Conservation (phyloP, 2,113 vertebrate species). For the Erinaceus europaeus region DNA sequence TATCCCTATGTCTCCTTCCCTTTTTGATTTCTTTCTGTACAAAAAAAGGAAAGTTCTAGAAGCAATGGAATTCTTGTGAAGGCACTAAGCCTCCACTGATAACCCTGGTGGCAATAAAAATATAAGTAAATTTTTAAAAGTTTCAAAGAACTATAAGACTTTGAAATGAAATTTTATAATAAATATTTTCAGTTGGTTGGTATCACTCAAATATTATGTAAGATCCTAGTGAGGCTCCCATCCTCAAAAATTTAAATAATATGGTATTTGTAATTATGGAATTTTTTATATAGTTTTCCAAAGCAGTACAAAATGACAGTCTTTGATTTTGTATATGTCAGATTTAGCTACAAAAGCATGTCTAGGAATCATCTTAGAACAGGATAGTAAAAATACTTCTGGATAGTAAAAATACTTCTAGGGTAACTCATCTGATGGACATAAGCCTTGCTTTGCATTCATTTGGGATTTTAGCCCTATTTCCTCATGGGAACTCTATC, state of each 20-base stretch:
- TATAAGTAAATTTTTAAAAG: no score
- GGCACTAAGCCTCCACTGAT: no score
- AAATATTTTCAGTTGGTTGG: not conserved
- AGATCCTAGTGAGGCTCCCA: not conserved
- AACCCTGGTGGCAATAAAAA: no score
- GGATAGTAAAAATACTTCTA: no score
- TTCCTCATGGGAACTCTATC: no score
- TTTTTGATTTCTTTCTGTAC: no score
- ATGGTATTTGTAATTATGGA: not conserved
- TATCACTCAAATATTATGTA: not conserved
- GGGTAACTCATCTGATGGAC: no score
- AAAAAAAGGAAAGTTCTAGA: no score
- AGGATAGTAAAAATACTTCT: not conserved
- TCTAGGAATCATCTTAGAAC: not conserved
- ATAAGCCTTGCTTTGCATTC: no score
- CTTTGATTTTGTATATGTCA: not conserved
- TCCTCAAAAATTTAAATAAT: not conserved
- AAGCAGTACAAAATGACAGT: fast-evolving
- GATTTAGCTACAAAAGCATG: not conserved
- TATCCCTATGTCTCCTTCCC: no score
- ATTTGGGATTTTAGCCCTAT: no score
- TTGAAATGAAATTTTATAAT: slow-evolving; percentile 6
- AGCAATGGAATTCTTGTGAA: no score
- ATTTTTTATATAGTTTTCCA: not conserved
- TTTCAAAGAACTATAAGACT: slow-evolving; percentile 33